Evolutionary conservation across 2,888 invertebrate species (phyloP).

Genomic region (Aproaerema taeniolella): DNA sequence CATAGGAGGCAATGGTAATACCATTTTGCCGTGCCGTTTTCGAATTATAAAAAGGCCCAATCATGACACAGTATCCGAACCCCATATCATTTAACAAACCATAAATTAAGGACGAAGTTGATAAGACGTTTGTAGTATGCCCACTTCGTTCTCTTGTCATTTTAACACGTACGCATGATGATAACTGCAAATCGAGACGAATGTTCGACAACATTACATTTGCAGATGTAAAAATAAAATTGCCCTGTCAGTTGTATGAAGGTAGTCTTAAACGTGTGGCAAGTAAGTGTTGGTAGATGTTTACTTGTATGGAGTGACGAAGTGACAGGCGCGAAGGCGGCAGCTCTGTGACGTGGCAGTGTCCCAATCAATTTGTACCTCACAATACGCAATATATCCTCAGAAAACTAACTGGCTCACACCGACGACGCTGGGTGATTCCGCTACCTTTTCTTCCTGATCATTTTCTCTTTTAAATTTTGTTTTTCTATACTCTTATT

Average conservation of each 20-base stretch:
- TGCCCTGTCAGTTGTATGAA: not conserved
- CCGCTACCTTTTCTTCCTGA: conserved; percentile 21
- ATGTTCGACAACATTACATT: conserved; percentile 13
- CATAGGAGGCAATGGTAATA: too few relatives aligned
- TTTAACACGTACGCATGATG: not conserved
- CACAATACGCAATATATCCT: conserved; percentile 69
- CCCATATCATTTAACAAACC: too few relatives aligned
- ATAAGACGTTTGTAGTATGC: too few relatives aligned
- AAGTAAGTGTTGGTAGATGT: conserved; percentile 27
- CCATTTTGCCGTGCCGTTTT: too few relatives aligned
- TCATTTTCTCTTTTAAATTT: not conserved
- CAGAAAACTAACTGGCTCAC: conserved; percentile 55
- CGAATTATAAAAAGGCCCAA: too few relatives aligned
- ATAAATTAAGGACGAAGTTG: too few relatives aligned
- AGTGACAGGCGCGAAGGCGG: conserved; percentile 64
- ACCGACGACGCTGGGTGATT: conserved; percentile 40
- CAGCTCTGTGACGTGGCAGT: conserved; percentile 53
- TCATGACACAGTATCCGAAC: too few relatives aligned
- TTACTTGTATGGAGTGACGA: conserved; percentile 58
- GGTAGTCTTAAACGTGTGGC: conserved; percentile 11
- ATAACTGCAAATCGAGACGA: not conserved
- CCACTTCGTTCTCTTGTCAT: too few relatives aligned
- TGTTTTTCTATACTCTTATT: not conserved
- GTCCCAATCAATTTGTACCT: conserved; percentile 71
- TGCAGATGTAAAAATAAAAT: not conserved